Conservation (phyloP, 1,140 invertebrate genomes). For the Elymnias hypermnestra region DNA sequence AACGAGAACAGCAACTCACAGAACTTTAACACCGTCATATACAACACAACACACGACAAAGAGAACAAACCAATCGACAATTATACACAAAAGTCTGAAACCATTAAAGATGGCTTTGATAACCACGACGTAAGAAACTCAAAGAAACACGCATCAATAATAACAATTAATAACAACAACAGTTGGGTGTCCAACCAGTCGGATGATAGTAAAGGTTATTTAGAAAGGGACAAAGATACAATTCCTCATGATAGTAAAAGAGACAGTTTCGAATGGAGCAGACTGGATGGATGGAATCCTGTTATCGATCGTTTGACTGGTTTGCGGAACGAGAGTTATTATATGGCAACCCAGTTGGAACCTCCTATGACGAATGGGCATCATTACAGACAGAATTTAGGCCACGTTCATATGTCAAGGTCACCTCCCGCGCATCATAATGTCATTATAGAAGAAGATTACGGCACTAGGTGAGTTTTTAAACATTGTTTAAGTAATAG, state of each 20-base stretch:
- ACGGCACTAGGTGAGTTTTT: conserved; percentile 55
- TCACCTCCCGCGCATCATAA: conserved; percentile 64
- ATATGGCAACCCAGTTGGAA: conserved; percentile 80
- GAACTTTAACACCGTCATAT: conserved; percentile 72
- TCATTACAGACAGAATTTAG: conserved; percentile 47
- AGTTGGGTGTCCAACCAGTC: conserved; percentile 72
- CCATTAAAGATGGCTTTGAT: conserved; percentile 35
- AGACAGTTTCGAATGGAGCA: conserved; percentile 74
- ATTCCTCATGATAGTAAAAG: conserved; percentile 63
- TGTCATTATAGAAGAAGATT: conserved; percentile 85
- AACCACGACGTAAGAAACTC: conserved; percentile 38
- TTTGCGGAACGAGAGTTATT: conserved; percentile 89
- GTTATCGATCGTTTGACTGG: conserved; percentile 89
- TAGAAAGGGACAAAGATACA: conserved; percentile 66
- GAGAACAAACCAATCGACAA: conserved; percentile 58
- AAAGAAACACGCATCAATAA: conserved; percentile 67
- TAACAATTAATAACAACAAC: conserved; percentile 71
- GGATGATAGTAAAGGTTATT: conserved; percentile 66
- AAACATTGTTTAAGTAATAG: too few species aligned
- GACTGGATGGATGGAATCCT: conserved; percentile 77
- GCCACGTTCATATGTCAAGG: conserved; percentile 57
- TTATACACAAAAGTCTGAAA: conserved; percentile 41
- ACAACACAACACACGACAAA: conserved; percentile 52
- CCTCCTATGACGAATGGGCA: conserved; percentile 50
- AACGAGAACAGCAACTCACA: conserved; percentile 71